phyloP scores from a whole-genome alignment of 2,113 vertebrate genomes.

The Ochotona princeps region DNA sequence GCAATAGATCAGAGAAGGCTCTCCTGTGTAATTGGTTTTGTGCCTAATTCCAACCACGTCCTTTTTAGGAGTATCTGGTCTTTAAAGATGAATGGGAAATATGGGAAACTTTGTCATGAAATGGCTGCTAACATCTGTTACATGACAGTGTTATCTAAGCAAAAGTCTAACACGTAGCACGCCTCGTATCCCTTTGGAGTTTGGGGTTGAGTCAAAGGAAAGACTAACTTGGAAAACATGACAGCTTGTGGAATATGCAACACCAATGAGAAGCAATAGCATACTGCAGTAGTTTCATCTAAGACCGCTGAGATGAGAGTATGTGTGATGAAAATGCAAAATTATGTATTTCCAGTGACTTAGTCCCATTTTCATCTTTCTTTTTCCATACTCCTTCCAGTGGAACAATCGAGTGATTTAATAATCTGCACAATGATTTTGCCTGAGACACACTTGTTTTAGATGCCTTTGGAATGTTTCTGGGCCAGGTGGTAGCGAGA shows the following conservation, averaged over 20 bases:
- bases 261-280: not conserved
- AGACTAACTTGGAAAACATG: not conserved
- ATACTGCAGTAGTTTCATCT: not conserved
- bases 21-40: not conserved
- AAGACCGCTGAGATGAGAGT: not conserved
- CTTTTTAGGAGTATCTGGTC: slow-evolving; percentile 43
- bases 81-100: not conserved
- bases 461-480: slow-evolving; percentile 1
- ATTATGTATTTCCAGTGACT: not conserved
- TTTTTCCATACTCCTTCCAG: not conserved
- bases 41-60: slow-evolving; percentile 36
- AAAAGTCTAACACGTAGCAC: not conserved
- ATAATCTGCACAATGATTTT: not conserved
- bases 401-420: not conserved
- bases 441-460: not conserved
- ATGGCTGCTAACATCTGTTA: not conserved
- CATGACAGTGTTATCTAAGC: not conserved
- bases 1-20: slow-evolving; percentile 22
- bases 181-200: not conserved
- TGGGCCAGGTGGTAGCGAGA: not conserved
- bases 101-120: not conserved
- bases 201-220: not conserved
- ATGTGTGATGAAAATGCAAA: not conserved
- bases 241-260: not conserved
- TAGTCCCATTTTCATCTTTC: not conserved